A percentile compares a stretch with the other conserved stretches of the same genome.
Evolutionary conservation across 1,140 invertebrate species (phyloP).

Genomic region (Neelides sp.): DNA sequence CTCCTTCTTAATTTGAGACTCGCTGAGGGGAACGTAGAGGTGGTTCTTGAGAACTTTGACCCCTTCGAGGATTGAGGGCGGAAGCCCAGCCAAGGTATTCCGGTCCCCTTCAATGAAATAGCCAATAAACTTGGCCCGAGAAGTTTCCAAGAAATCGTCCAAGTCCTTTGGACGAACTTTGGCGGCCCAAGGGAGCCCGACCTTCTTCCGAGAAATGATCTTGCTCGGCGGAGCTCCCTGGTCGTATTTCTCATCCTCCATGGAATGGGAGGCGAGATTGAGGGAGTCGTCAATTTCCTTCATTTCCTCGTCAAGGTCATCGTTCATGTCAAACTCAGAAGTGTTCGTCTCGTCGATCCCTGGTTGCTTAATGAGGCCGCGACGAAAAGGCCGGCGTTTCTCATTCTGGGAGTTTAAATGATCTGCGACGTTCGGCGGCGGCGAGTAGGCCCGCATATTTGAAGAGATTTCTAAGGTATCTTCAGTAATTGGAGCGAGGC

Average conservation of each 20-base stretch:
- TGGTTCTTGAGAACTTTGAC: conserved; percentile 76
- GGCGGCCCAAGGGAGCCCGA: conserved; percentile 78
- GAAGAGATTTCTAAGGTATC: conserved; percentile 86
- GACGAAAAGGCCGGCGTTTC: conserved; percentile 50
- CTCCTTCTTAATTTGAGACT: conserved; percentile 70
- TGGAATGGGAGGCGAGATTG: conserved; percentile 40
- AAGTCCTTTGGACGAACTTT: conserved; percentile 92
- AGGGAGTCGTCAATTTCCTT: conserved; percentile 39
- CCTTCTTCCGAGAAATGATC: neutral
- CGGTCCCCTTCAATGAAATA: conserved; percentile 73
- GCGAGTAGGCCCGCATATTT: conserved; percentile 85
- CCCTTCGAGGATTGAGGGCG: conserved; percentile 88
- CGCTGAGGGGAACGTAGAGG: conserved; percentile 68
- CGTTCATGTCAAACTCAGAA: conserved; percentile 46
- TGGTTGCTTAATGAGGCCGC: conserved; percentile 78
- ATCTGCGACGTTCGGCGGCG: conserved; percentile 82
- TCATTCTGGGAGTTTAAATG: conserved; percentile 77
- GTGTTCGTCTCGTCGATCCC: conserved; percentile 74
- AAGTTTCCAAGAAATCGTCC: conserved; percentile 78
- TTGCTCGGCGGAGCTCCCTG: too few relatives aligned
- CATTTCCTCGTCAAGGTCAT: conserved; percentile 36
- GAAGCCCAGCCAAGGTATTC: conserved; percentile 73
- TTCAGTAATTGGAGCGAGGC: conserved; percentile 63
- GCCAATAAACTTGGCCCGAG: conserved; percentile 87
- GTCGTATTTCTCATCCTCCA: too few relatives aligned